Base-by-base conservation (phyloP, 2,888 invertebrate genomes). In the Hirtodrosophila histrioides region DNA sequence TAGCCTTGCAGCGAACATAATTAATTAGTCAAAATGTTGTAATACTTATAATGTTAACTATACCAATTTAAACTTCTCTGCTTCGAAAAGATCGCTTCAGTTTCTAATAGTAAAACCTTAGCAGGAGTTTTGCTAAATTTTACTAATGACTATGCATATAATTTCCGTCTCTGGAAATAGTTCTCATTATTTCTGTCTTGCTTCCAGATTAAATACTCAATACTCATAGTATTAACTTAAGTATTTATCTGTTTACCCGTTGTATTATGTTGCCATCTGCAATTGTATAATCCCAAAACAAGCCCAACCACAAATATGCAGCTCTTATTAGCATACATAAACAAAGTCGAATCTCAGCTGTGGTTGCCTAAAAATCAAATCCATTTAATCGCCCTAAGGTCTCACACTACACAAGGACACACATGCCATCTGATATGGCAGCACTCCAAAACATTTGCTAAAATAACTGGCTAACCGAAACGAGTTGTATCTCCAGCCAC, bases 301-400 rank as follows among this genome's bases (percentile, higher is more conserved):
- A 58, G 46, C 56, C 41, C 27, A 44, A 40, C 44, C 69, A 46
- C 72, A 85, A 78, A 71, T 75, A 74, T 61, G 49, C 63, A 46
- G 31, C 53, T 63, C 54, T 54, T 43, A 76, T 76, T 76, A 79
- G 58, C 76, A 68, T 63, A 61, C 48, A 65, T 61, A 57, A 75
- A 57, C 50, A 70, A 69, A 51, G 40, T 46, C 43, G 45, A 73
- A 70, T 70, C 66, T 50, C 45, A 50, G 71, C 48, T 31, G 36
- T 11, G 44, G 64, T 43, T 31, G 53, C 49, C 60, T 70, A 50
- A 51, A 69, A 80, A 72, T 79, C 77, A 79, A 79, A 81, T 86
- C 80, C 68, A 58, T 81, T 86, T 83, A 79, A 86, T 86, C 80
- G 70, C 70, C 77, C 70, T 41, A n/a, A 60, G 56, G 64, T 48